Percentiles rank a stretch among this genome's conserved stretches.
These are phyloP conservation scores for Pheosia tremula DNA, from an alignment of 2,888 invertebrate genomes.

Conservation along the genomic window DNA sequence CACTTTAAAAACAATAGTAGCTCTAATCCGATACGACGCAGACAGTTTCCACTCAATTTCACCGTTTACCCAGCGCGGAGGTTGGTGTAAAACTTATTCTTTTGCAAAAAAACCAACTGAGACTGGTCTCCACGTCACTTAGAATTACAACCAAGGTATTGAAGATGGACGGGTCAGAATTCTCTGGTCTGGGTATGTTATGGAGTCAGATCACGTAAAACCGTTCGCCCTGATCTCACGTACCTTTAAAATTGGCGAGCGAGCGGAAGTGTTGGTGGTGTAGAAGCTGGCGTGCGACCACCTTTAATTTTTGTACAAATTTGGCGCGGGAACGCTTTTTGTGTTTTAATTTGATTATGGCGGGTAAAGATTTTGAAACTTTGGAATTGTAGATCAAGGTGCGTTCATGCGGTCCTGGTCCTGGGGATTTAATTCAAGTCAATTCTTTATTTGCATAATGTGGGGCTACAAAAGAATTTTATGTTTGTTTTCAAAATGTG, in stretches of 20 bases:
- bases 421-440: no score
- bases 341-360: background rate
- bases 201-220: slow-evolving; percentile 56
- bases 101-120: slow-evolving; percentile 37
- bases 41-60: slow-evolving; percentile 61
- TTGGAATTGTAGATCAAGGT: background rate
- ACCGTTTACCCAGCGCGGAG: slow-evolving; percentile 55
- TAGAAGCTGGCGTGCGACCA: slow-evolving; percentile 37
- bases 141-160: slow-evolving; percentile 15
- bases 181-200: slow-evolving; percentile 38
- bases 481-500: no score
- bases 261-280: slow-evolving; percentile 52
- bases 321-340: background rate
- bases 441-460: no score
- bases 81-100: slow-evolving; percentile 59
- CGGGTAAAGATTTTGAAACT: background rate
- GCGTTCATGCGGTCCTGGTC: background rate
- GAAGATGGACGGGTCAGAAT: slow-evolving; percentile 22
- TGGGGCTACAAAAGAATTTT: no score
- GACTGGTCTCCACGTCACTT: slow-evolving; percentile 5
- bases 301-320: slow-evolving; percentile 28
- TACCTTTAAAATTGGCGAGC: slow-evolving; percentile 60
- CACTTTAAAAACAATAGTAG: slow-evolving; percentile 48
- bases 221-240: slow-evolving; percentile 59
- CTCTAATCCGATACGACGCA: slow-evolving; percentile 44